A percentile compares a stretch with the other conserved stretches of the same genome.
Conservation (phyloP, 1,140 invertebrate genomes). For the Cotesia glomerata region DNA sequence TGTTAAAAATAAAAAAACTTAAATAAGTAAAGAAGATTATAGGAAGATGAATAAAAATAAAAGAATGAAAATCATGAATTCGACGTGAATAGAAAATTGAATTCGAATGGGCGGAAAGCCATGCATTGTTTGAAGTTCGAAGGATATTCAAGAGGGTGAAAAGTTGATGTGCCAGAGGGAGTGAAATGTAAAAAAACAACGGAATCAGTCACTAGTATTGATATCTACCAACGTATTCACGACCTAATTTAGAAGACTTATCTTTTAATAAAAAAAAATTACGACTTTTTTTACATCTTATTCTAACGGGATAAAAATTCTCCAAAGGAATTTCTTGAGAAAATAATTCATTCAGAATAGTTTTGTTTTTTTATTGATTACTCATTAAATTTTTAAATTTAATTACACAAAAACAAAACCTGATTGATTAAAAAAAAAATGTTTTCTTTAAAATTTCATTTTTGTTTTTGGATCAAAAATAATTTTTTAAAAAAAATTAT, state of each 20-base stretch:
- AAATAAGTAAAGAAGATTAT: too few species aligned
- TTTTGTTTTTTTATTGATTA: neutral
- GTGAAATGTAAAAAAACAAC: conserved; percentile 43
- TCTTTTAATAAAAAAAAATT: conserved; percentile 12
- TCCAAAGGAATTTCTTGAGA: too few species aligned
- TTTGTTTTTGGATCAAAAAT: too few species aligned
- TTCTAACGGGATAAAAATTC: neutral
- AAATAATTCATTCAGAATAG: neutral
- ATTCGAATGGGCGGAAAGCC: conserved; percentile 12
- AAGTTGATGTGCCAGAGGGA: conserved; percentile 28
- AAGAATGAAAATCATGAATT: neutral
- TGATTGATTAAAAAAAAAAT: too few species aligned
- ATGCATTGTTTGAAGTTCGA: conserved; percentile 18
- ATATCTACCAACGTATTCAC: conserved; percentile 42
- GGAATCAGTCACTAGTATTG: conserved; percentile 40
- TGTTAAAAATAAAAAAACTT: too few species aligned
- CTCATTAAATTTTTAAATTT: neutral
- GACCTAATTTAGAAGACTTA: conserved; percentile 33
- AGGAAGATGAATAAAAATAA: neutral
- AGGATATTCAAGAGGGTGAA: conserved; percentile 8
- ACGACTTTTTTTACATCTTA: neutral
- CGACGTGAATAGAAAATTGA: conserved; percentile 10
- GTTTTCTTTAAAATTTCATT: too few species aligned
- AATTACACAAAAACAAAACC: too few species aligned
- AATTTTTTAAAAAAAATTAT: too few species aligned